phyloP scores from a whole-genome alignment of 2,888 invertebrate genomes.

The Thumatha senex region DNA sequence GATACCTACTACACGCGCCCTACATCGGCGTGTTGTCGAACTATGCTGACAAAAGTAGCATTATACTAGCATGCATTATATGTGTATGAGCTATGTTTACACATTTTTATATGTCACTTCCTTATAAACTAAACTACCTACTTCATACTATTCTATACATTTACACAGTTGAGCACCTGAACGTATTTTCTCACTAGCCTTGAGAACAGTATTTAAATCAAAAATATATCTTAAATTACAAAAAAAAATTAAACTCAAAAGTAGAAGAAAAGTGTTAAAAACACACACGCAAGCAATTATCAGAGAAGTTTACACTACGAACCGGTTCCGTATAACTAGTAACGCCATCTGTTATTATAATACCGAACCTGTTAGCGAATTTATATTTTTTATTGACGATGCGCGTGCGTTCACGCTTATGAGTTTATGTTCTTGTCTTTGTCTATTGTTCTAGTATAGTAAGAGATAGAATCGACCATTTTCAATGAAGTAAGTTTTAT shows the following conservation, averaged over 20 bases:
- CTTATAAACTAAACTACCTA: too few relatives aligned
- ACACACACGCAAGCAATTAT: constrained; percentile 12
- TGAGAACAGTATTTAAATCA: constrained; percentile 8
- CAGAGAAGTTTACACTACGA: constrained; percentile 1
- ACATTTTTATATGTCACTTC: too few relatives aligned
- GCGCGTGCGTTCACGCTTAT: not conserved
- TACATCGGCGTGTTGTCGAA: constrained; percentile 33
- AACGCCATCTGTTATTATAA: constrained; percentile 29
- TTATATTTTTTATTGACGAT: constrained; percentile 1
- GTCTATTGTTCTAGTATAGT: not conserved
- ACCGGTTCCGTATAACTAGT: not conserved
- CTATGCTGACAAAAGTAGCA: constrained; percentile 11
- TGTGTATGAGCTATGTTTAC: not conserved
- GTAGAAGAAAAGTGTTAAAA: constrained; percentile 8
- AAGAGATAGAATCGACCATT: not conserved
- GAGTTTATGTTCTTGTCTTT: constrained; percentile 5
- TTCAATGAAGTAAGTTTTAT: constrained; percentile 3
- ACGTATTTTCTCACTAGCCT: too few relatives aligned
- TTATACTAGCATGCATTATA: constrained; percentile 4
- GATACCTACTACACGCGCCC: constrained; percentile 34
- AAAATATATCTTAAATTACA: constrained; percentile 16
- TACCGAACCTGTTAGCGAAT: constrained; percentile 7
- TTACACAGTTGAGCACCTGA: too few relatives aligned
- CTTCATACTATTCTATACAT: not conserved
- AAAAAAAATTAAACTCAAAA: constrained; percentile 13